Evolutionary conservation across 2,113 vertebrate species (phyloP).

Genomic region (Tursiops truncatus): DNA sequence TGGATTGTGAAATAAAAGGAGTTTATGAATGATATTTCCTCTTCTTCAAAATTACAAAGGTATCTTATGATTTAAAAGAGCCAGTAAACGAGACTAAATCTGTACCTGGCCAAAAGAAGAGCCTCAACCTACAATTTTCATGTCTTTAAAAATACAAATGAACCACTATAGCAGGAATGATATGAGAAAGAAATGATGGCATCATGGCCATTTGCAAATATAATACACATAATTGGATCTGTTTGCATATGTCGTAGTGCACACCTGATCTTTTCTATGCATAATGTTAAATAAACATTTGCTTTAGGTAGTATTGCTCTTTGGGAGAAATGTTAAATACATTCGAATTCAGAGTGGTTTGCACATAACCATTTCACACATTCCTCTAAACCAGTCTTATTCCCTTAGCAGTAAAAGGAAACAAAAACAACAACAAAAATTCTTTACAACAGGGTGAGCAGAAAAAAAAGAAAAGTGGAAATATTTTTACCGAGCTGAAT

Average conservation of each 20-base stretch:
- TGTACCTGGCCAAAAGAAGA: neutral
- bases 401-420: neutral
- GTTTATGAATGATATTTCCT: neutral
- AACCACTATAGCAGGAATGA: neutral
- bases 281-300: neutral
- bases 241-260: rapidly evolving
- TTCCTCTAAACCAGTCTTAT: neutral
- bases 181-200: neutral
- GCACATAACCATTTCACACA: neutral
- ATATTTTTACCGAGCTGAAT: neutral
- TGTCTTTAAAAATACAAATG: neutral
- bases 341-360: neutral
- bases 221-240: neutral
- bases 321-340: neutral
- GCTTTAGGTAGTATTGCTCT: neutral
- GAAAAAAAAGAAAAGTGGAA: neutral
- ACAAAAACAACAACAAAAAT: neutral
- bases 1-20: neutral
- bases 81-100: neutral
- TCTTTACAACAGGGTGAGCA: rapidly evolving
- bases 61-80: neutral
- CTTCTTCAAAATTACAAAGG: neutral
- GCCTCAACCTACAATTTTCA: neutral
- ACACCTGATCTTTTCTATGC: neutral
- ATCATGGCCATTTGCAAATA: neutral